Base-by-base conservation (phyloP, 1,140 invertebrate genomes). In the Solenopsis invicta region DNA sequence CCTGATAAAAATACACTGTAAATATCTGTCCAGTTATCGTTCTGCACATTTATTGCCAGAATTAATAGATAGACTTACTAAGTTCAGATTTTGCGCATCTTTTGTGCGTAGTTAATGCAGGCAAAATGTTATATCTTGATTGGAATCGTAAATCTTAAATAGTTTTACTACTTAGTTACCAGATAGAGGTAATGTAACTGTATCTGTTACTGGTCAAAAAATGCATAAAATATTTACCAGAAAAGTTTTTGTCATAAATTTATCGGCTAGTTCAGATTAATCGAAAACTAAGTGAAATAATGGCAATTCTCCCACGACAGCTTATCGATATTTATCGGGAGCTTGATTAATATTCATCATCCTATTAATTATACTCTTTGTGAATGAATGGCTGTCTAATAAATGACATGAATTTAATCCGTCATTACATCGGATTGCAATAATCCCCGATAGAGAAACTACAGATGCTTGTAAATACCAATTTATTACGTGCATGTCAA, bases 381-480 rank as follows among this genome's bases (percentile, higher is more conserved):
- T 45, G 16, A 81, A 13, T 50, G 66, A 81, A 81, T 41, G 21
- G 24, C 16, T 56, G 5, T 82, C 16, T 81, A 81, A 81, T 45
- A 82, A 72, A 56, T 72, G 13, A 72, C 37, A 72, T 18, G 21
- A 59, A 72, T 82, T 81, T 82, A 82, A 82, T 82, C 66, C 78
- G 21, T n/a, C 37, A 72, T 72, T 37, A 34, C 21, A 71, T 72
- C 21, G 34, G 41, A 81, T 72, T 72, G 18, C 50, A 45, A 59
- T 59, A 81, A 69, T 81, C 12, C 34, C 29, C 5, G 37, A 71
- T 29, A 71, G 18, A 81, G 10, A 81, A 52, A 59, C 18, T 54
- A 37, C 12, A 72, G 34, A 59, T 13, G n/a, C 52, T 72, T 72
- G 50, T 56, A 56, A 72, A 81, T 81, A 56, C 18, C 48, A 72